These are phyloP conservation scores for Timandra comae DNA, from an alignment of 2,888 invertebrate genomes.

Conservation along the genomic window DNA sequence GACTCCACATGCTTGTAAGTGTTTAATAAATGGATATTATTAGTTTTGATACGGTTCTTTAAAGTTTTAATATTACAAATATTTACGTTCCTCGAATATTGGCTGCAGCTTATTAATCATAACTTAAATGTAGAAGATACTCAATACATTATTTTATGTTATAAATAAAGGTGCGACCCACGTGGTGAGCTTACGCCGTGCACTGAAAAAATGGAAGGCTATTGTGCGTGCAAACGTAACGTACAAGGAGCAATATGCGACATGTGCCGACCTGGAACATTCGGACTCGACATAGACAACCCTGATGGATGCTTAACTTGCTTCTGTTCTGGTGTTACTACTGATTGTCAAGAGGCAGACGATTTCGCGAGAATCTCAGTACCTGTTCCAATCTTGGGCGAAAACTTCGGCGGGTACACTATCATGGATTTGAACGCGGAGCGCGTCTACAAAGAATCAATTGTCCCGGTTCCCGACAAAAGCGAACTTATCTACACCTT, in stretches of 20 bases:
- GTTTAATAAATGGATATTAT: too few species aligned
- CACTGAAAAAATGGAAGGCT: conserved; percentile 33
- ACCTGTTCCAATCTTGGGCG: conserved; percentile 57
- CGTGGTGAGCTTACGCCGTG: conserved; percentile 39
- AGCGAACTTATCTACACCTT: conserved; percentile 63
- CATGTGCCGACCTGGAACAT: conserved; percentile 86
- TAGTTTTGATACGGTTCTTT: too few species aligned
- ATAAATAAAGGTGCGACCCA: conserved; percentile 61
- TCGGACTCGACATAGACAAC: conserved; percentile 82
- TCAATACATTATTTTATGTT: too few species aligned
- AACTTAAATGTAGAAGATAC: too few species aligned
- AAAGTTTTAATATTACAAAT: too few species aligned
- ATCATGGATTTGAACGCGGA: conserved; percentile 53
- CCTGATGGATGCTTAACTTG: conserved; percentile 89
- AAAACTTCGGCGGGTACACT: conserved; percentile 55
- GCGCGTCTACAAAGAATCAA: conserved; percentile 48
- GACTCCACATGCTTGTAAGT: background rate
- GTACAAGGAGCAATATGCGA: conserved; percentile 87
- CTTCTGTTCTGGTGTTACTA: conserved; percentile 90
- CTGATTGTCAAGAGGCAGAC: conserved; percentile 80
- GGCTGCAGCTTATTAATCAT: too few species aligned
- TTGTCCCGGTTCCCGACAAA: conserved; percentile 49
- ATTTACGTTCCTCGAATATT: too few species aligned
- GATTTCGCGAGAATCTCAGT: conserved; percentile 48
- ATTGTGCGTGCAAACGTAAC: conserved; percentile 84